These are phyloP conservation scores for Rhinophrynus dorsalis DNA, from an alignment of 2,797 vertebrate genomes.

Conservation along the genomic window DNA sequence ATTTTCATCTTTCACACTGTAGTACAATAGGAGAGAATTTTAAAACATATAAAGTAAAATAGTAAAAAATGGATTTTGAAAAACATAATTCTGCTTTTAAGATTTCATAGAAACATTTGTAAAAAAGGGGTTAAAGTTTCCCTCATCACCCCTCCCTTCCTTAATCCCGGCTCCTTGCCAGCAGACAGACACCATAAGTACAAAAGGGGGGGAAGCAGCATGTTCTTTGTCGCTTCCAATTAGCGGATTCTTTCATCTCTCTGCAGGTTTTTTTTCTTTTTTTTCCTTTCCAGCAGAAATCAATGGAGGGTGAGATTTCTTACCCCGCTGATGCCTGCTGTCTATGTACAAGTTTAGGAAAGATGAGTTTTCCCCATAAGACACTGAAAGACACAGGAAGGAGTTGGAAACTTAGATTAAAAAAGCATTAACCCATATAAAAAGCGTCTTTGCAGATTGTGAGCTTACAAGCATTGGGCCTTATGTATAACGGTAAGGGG, in stretches of 20 bases:
- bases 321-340: slow-evolving; percentile 30
- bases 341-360: slow-evolving; percentile 16
- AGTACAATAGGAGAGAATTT: too few relatives aligned
- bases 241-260: slow-evolving; percentile 65
- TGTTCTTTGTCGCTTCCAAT: slow-evolving; percentile 67
- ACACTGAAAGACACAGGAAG: background rate
- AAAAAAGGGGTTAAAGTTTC: slow-evolving; percentile 25
- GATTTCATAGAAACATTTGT: slow-evolving; percentile 12
- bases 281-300: slow-evolving; percentile 53
- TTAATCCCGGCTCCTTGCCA: slow-evolving; percentile 52
- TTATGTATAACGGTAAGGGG: too few relatives aligned
- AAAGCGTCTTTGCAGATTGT: slow-evolving; percentile 6
- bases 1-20: too few relatives aligned
- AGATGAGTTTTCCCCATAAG: slow-evolving; percentile 32
- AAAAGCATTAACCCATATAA: background rate
- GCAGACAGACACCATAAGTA: slow-evolving; percentile 55
- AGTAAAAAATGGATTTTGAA: background rate
- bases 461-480: too few relatives aligned
- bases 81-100: background rate
- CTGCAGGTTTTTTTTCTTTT: slow-evolving; percentile 47
- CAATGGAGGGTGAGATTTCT: slow-evolving; percentile 58
- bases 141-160: slow-evolving; percentile 38
- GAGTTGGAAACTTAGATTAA: slow-evolving; percentile 1
- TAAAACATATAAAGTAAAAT: too few relatives aligned
- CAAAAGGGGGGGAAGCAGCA: slow-evolving; percentile 65